phyloP scores from a whole-genome alignment of 2,113 vertebrate genomes.

The Nothoprocta pentlandii region DNA sequence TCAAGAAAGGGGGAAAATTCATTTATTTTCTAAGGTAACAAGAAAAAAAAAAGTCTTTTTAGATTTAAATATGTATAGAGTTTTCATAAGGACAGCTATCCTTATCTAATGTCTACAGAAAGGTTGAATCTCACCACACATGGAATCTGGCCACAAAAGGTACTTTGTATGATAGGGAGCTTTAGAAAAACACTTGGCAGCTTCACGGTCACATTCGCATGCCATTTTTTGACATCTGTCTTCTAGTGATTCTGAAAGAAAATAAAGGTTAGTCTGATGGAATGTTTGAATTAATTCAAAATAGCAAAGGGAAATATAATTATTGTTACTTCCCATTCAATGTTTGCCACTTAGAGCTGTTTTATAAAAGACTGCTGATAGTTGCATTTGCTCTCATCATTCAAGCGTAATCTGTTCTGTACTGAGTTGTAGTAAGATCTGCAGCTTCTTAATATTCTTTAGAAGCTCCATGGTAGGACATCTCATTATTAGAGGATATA shows the following conservation, averaged over 20 bases:
- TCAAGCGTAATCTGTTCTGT: background rate
- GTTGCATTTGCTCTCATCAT: background rate
- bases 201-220: constrained; percentile 89
- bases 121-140: constrained; percentile 81
- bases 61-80: background rate
- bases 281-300: background rate
- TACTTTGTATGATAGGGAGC: constrained; percentile 82
- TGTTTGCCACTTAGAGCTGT: background rate
- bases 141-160: constrained; percentile 84
- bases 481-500: background rate
- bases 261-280: constrained; percentile 11
- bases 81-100: background rate
- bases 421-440: background rate
- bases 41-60: background rate
- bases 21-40: background rate
- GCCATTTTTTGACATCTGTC: constrained; percentile 86
- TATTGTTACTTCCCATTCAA: rapidly evolving
- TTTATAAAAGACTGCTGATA: background rate
- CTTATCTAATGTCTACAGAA: constrained; percentile 68
- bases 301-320: background rate
- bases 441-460: rapidly evolving
- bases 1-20: background rate
- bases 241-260: constrained; percentile 83
- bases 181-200: constrained; percentile 84
- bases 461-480: background rate